Conservation (phyloP, 2,113 vertebrate species). For the Apodemus speciosus region DNA sequence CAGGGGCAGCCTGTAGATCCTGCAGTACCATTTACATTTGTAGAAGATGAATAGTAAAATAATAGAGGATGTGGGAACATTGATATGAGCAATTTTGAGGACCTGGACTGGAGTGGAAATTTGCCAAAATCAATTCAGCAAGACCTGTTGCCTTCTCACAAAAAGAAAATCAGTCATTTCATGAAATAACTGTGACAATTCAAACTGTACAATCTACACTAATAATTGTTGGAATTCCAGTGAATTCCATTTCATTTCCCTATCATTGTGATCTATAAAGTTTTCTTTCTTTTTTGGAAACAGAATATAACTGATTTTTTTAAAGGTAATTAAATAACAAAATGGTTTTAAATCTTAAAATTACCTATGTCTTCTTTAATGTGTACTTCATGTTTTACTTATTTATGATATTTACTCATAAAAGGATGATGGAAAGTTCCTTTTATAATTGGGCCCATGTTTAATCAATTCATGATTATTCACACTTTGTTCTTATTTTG, state of each 20-base stretch:
- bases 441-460: not conserved
- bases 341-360: conserved; percentile 13
- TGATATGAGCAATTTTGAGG: not conserved
- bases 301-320: not conserved
- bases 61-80: not conserved
- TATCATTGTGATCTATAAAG: not conserved
- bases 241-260: not conserved
- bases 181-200: not conserved
- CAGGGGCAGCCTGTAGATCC: not conserved
- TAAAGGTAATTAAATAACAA: not conserved
- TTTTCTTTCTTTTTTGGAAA: not conserved
- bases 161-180: not conserved
- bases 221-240: not conserved
- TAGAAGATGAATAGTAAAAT: not conserved
- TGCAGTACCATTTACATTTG: not conserved
- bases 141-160: not conserved
- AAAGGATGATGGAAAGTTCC: not conserved
- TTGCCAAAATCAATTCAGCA: not conserved
- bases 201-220: not conserved
- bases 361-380: not conserved
- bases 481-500: not conserved
- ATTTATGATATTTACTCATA: not conserved
- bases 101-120: not conserved
- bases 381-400: not conserved
- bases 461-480: not conserved